Evolutionary conservation across 92 coral and sea anemone genomes (phyloP).

Genomic region (Desmophyllum pertusum): DNA sequence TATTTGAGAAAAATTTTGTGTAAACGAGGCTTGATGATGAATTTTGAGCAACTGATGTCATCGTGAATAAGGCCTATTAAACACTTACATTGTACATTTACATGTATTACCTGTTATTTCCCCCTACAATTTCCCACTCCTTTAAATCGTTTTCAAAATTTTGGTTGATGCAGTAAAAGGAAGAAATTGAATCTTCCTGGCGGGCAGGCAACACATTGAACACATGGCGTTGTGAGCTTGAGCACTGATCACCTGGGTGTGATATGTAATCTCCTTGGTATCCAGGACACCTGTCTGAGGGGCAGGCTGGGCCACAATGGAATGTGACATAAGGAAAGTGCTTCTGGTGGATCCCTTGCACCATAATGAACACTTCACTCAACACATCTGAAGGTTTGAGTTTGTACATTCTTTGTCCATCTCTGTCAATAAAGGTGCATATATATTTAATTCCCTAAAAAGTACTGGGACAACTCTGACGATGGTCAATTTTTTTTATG

Average conservation of each 20-base stretch:
- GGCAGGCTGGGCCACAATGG: slow-evolving; percentile 71
- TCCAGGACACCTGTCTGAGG: slow-evolving; percentile 53
- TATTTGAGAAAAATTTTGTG: no score
- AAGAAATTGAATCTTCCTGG: not conserved
- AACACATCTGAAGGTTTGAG: slow-evolving; percentile 38
- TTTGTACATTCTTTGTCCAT: slow-evolving; percentile 1
- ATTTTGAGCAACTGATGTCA: no score
- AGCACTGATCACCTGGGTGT: slow-evolving; percentile 42
- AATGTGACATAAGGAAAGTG: slow-evolving; percentile 52
- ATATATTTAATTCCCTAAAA: no score
- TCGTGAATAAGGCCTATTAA: no score
- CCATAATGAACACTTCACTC: slow-evolving; percentile 41
- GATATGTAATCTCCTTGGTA: slow-evolving; percentile 32
- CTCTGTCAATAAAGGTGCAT: no score
- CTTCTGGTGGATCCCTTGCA: slow-evolving; percentile 35
- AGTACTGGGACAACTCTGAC: no score
- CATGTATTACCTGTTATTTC: not conserved
- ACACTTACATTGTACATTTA: no score
- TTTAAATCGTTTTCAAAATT: slow-evolving; percentile 28
- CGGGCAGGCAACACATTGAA: slow-evolving; percentile 55
- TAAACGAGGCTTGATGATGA: no score
- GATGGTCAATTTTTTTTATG: no score
- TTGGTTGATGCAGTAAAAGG: slow-evolving; percentile 60
- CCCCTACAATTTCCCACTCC: slow-evolving; percentile 43
- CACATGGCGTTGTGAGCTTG: slow-evolving; percentile 43